phyloP scores from a whole-genome alignment of 1,140 invertebrate species.

The Bombus consobrinus region DNA sequence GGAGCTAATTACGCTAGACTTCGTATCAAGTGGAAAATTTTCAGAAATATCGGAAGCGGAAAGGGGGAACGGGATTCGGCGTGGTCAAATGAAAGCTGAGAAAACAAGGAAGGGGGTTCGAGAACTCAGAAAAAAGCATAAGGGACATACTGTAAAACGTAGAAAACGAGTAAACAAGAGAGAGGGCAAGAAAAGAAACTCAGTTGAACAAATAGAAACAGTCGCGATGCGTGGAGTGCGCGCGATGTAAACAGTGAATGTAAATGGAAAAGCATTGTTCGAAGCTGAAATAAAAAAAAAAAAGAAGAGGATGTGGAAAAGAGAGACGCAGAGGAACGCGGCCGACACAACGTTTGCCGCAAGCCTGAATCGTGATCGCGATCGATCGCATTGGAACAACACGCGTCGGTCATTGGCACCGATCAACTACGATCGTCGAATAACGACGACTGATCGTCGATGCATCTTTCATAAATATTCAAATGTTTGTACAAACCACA shows the following conservation, averaged over 20 bases:
- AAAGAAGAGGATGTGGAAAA: background rate
- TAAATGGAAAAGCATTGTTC: conserved; percentile 66
- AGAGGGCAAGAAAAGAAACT: conserved; percentile 7
- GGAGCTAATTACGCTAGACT: too few species aligned
- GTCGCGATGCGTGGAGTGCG: conserved; percentile 29
- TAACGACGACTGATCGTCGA: conserved; percentile 8
- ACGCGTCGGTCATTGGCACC: conserved; percentile 3
- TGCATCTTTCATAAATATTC: conserved; percentile 64
- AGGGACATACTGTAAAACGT: conserved; percentile 1
- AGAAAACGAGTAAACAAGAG: background rate
- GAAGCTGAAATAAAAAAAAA: background rate
- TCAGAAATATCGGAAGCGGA: background rate
- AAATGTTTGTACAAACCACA: conserved; percentile 57
- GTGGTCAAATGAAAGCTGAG: background rate
- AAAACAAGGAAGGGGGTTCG: background rate
- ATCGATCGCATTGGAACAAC: background rate
- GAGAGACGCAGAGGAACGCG: background rate
- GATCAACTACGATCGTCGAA: conserved; percentile 33
- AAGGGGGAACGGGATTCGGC: background rate
- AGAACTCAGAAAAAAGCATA: background rate
- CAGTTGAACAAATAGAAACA: conserved; percentile 42
- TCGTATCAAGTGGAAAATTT: background rate
- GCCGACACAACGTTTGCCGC: too few species aligned
- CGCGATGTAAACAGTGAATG: conserved; percentile 52
- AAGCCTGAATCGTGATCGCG: background rate